Evolutionary conservation across 2,888 invertebrate species (phyloP).

Genomic region (Arenicola marina): DNA sequence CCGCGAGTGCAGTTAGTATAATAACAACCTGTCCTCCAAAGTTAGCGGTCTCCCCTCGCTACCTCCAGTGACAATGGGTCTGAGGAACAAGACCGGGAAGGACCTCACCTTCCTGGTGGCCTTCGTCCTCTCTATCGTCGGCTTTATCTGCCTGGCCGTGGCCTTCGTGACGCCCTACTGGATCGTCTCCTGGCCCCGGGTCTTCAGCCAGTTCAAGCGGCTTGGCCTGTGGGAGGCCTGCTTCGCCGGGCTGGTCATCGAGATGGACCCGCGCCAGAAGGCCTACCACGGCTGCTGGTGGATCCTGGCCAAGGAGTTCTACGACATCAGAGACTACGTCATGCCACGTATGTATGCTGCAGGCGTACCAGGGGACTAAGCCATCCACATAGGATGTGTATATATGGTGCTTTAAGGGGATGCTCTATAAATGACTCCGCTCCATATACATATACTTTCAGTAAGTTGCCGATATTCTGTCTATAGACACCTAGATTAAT

Average conservation of each 20-base stretch:
- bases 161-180: slow-evolving; percentile 93
- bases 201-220: slow-evolving; percentile 81
- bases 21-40: no score
- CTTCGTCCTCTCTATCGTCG: slow-evolving; percentile 18
- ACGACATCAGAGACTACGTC: slow-evolving; percentile 29
- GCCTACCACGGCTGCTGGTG: slow-evolving; percentile 45
- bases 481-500: no score
- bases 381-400: no score
- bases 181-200: slow-evolving; percentile 75
- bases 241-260: slow-evolving; percentile 33
- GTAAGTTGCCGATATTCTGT: no score
- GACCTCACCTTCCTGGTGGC: slow-evolving; percentile 11
- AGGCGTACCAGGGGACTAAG: no score
- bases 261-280: slow-evolving; percentile 29
- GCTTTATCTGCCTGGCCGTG: slow-evolving; percentile 80
- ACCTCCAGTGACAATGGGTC: no score
- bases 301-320: slow-evolving; percentile 35
- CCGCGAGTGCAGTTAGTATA: no score
- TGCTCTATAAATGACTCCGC: no score
- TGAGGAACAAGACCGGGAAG: no score
- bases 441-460: no score
- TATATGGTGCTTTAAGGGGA: no score
- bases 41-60: no score
- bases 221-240: slow-evolving; percentile 42
- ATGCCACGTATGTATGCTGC: slow-evolving; percentile 37